Base-by-base conservation (phyloP, 2,797 vertebrate species). In the Staurois parvus region DNA sequence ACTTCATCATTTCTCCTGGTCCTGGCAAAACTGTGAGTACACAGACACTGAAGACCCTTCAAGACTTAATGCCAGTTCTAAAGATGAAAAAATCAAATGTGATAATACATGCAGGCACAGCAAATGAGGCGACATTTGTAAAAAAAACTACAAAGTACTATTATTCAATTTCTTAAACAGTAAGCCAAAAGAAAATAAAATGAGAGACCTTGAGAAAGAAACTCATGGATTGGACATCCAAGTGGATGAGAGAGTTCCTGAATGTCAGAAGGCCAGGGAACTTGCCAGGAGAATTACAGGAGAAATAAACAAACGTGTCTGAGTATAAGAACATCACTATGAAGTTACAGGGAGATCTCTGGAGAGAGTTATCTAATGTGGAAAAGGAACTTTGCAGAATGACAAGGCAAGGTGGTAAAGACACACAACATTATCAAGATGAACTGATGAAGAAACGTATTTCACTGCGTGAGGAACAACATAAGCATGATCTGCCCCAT, bases 231-330 rank as follows among this genome's bases (percentile, higher is more conserved):
- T 92, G 42, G 89, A 91, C 29, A 82, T 96, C 6, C 80, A 72
- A 24, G 89, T 95, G 0, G 96, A 97, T 10, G 95, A 97, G 90
- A 93, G 93, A 70, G 37, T 84, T 0, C 84, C 83, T 24, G 95
- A 93, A 86, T 93, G 93, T 32, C 91, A 94, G 88, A 87, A 2
- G 2, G 17, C 62, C 40, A 42, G 4, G 2, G n/a, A 45, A 1
- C 19, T 4, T 48, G 62, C 37, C 8, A 2, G 0, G 0, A 13
- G 30, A 15, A 79, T 79, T 62, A 68, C 26, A 12, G 10, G 26
- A 82, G 56, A 87, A 12, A 92, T 96, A n/a, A 17, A 29, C 66
- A 32, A 82, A 92, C 3, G 17, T 79, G 19, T 34, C 11, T 11
- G 12, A 13, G 13, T 79, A 42, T 21, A 79, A 79, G 42, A 84